Conservation (phyloP, 2,113 vertebrate species). For the Lampris incognitus region DNA sequence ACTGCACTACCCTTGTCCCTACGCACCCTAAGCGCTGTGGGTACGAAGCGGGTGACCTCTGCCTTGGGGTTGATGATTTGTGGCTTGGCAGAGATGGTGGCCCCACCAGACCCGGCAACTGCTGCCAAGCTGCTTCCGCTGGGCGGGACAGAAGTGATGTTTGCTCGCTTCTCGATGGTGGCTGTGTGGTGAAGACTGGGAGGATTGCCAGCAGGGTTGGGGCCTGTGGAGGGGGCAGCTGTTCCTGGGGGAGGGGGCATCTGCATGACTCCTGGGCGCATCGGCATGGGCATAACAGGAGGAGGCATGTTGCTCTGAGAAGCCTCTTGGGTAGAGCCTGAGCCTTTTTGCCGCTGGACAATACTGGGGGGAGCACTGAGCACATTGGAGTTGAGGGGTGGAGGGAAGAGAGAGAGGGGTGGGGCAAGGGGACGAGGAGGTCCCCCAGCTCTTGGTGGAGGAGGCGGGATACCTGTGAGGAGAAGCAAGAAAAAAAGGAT, state of each 20-base stretch:
- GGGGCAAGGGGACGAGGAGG: conserved; percentile 88
- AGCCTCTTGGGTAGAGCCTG: conserved; percentile 77
- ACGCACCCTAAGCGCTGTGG: conserved; percentile 93
- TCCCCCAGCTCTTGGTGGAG: conserved; percentile 89
- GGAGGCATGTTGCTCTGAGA: conserved; percentile 73
- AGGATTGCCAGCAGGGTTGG: conserved; percentile 49
- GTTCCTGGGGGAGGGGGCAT: conserved; percentile 84
- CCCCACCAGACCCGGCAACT: conserved; percentile 62
- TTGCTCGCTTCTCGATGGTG: conserved; percentile 84
- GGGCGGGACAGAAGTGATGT: conserved; percentile 73
- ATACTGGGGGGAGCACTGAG: conserved; percentile 95
- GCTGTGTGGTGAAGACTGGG: conserved; percentile 72
- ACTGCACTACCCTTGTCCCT: conserved; percentile 85
- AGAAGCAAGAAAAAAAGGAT: conserved; percentile 4
- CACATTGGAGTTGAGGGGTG: conserved; percentile 88
- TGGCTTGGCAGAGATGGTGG: conserved; percentile 97
- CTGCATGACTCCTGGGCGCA: conserved; percentile 78
- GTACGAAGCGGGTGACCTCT: conserved; percentile 96
- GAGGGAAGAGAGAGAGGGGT: conserved; percentile 91
- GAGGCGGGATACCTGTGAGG: conserved; percentile 91
- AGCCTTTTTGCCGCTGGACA: conserved; percentile 92
- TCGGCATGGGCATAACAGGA: conserved; percentile 69
- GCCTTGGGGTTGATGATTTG: conserved; percentile 98
- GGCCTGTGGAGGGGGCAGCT: conserved; percentile 29
- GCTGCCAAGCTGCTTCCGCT: conserved; percentile 53